phyloP scores from a whole-genome alignment of 2,888 invertebrate genomes.

The Hecatera dysodea region DNA sequence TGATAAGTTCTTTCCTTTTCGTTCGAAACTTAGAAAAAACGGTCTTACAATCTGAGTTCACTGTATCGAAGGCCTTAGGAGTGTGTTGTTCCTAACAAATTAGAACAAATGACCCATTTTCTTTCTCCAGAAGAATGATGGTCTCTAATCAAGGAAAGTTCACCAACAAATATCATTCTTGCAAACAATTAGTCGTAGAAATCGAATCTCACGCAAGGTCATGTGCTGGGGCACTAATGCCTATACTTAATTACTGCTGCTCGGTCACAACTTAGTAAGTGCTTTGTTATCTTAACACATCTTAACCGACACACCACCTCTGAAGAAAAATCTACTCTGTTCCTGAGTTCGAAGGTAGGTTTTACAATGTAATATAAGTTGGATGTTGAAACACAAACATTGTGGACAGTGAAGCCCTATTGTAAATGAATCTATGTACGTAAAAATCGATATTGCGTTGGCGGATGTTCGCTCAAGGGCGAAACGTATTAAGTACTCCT shows the following conservation, averaged over 20 bases:
- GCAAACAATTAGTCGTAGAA: constrained; percentile 57
- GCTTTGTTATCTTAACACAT: constrained; percentile 50
- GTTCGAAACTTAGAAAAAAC: neutral
- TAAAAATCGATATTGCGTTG: constrained; percentile 88
- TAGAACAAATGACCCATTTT: neutral
- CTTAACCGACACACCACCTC: constrained; percentile 49
- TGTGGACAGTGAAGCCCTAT: constrained; percentile 85
- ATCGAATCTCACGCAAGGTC: constrained; percentile 81
- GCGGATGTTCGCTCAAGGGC: constrained; percentile 85
- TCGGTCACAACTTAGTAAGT: constrained; percentile 72
- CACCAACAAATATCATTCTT: constrained; percentile 29
- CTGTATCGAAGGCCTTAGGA: neutral
- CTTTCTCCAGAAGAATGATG: constrained; percentile 17
- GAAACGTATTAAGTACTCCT: constrained; percentile 71
- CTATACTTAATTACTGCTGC: constrained; percentile 79
- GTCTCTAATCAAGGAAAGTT: constrained; percentile 24
- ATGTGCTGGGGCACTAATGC: constrained; percentile 69
- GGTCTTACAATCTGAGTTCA: neutral
- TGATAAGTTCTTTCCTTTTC: too few species aligned
- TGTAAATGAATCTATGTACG: constrained; percentile 85
- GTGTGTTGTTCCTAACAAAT: neutral
- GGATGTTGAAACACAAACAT: constrained; percentile 66
- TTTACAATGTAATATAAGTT: constrained; percentile 70
- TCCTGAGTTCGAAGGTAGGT: constrained; percentile 57
- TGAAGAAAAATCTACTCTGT: constrained; percentile 60